These are phyloP conservation scores for Rosalia funebris DNA, from an alignment of 2,888 invertebrate genomes.

Conservation along the genomic window DNA sequence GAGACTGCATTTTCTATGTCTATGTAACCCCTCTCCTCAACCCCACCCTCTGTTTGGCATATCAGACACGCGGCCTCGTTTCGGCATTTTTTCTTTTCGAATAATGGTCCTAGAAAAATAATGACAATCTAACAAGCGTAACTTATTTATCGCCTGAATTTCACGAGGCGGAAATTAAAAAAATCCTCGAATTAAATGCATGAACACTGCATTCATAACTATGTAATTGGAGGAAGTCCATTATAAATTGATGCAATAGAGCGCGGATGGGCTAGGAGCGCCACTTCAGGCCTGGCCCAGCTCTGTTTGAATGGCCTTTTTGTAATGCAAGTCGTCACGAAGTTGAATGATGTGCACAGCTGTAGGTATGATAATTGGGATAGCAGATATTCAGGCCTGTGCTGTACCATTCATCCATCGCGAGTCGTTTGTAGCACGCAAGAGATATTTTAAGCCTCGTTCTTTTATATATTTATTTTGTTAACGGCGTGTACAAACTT, in stretches of 20 bases:
- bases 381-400: too few relatives aligned
- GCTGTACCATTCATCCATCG: too few relatives aligned
- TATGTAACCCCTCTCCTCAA: too few relatives aligned
- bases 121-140: background rate
- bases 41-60: background rate
- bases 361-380: too few relatives aligned
- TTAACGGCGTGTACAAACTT: too few relatives aligned
- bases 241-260: slow-evolving; percentile 27
- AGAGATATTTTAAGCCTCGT: too few relatives aligned
- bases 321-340: too few relatives aligned
- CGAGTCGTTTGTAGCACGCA: too few relatives aligned
- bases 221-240: slow-evolving; percentile 31
- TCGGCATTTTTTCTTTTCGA: background rate
- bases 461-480: too few relatives aligned
- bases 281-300: background rate
- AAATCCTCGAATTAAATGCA: slow-evolving; percentile 26
- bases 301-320: background rate
- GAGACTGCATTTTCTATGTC: too few relatives aligned
- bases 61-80: background rate
- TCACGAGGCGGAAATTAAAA: slow-evolving; percentile 38
- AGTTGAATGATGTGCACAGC: too few relatives aligned
- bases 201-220: slow-evolving; percentile 20
- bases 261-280: slow-evolving; percentile 27
- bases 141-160: slow-evolving; percentile 43
- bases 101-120: background rate